A percentile compares a stretch with the other conserved stretches of the same genome.
Conservation (phyloP, 1,140 invertebrate species). For the Papilio dardanus region DNA sequence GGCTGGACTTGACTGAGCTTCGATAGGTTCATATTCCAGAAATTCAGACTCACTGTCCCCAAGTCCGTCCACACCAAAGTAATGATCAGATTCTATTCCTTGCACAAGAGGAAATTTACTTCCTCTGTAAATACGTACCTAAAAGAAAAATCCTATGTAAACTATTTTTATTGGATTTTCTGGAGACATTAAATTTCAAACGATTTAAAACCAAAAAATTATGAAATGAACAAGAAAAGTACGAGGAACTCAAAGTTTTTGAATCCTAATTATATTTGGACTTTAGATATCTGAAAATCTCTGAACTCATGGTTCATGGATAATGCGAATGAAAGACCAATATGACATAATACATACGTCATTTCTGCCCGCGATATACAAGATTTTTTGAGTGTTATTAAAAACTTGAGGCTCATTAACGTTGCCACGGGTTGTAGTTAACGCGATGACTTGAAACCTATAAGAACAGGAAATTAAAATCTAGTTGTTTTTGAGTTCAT, state of each 20-base stretch:
- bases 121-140: conserved; percentile 66
- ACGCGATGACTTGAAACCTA: conserved; percentile 56
- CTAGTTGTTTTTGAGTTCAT: not conserved
- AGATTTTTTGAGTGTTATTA: conserved; percentile 60
- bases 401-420: conserved; percentile 58
- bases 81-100: conserved; percentile 50
- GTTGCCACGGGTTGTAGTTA: conserved; percentile 66
- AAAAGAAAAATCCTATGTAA: conserved; percentile 30
- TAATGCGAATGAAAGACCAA: too few relatives aligned
- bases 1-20: conserved; percentile 46
- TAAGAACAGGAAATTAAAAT: conserved; percentile 35
- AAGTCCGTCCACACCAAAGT: conserved; percentile 64
- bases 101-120: conserved; percentile 46
- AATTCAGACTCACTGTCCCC: conserved; percentile 54
- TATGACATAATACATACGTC: conserved; percentile 52
- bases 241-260: too few relatives aligned
- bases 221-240: too few relatives aligned
- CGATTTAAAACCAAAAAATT: too few relatives aligned
- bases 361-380: conserved; percentile 51
- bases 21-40: conserved; percentile 42
- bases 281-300: too few relatives aligned
- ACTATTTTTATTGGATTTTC: too few relatives aligned
- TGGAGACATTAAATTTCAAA: too few relatives aligned
- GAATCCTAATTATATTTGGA: too few relatives aligned
- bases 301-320: too few relatives aligned